These are phyloP conservation scores for Odontomyia ornata DNA, from an alignment of 2,888 invertebrate species.

Conservation along the genomic window DNA sequence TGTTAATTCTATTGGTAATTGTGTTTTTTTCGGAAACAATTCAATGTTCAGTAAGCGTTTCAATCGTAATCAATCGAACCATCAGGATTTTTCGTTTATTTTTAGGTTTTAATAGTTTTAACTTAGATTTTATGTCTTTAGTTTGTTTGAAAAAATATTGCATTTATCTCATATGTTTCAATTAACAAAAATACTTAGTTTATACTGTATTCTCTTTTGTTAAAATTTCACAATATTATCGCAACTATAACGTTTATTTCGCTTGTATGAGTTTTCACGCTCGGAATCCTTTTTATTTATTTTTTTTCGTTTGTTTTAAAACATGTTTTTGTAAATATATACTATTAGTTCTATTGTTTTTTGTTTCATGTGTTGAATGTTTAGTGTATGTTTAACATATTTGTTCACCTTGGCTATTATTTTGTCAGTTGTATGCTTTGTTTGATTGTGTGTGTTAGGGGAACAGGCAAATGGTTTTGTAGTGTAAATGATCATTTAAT, in stretches of 20 bases:
- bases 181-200: constrained; percentile 35
- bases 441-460: not conserved
- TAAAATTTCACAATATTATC: constrained; percentile 12
- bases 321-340: constrained; percentile 23
- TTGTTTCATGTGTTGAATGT: constrained; percentile 2
- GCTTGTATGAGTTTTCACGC: not conserved
- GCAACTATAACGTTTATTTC: constrained; percentile 6
- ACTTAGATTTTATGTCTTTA: not conserved
- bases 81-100: not conserved
- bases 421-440: not conserved
- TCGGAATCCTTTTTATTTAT: not conserved
- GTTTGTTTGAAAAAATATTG: constrained; percentile 23
- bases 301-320: constrained; percentile 1
- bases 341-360: constrained; percentile 40
- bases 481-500: not conserved
- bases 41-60: not conserved
- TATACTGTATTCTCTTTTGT: not conserved
- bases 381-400: not conserved
- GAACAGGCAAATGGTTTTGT: not conserved
- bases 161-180: not conserved
- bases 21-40: not conserved
- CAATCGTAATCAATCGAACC: not conserved
- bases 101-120: not conserved
- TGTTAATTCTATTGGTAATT: not conserved
- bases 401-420: not conserved